Evolutionary conservation across 2,888 invertebrate genomes (phyloP), one percentile per base, ranked within the genome.

Genomic region (Encarsia formosa): DNA sequence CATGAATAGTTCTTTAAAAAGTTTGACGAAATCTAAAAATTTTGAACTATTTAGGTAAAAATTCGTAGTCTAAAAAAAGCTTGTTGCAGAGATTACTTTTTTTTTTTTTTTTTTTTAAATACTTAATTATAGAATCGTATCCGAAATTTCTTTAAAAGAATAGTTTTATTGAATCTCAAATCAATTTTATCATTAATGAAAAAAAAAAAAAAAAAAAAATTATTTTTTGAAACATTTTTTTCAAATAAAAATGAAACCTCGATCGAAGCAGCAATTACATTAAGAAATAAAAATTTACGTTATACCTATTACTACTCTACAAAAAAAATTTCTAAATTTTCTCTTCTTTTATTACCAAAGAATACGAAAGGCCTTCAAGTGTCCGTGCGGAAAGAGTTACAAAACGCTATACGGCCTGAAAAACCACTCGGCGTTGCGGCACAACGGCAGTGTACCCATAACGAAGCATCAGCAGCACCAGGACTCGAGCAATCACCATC

Each of bases 381-480:
- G 90, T 74, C 84, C 85, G 70, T 91, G 91, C 78, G 88, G 88
- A 65, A 91, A 90, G 79, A 87, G 84, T 72, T 91, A 91, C 78
- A 88, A 87, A 77, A 88, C 88, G 58, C 80, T 84, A 43, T 86
- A 86, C 74, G 88, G 88, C 52, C 78, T 91, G 66, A 87, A 86
- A 69, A 84, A 81, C 65, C 90, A 91, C 72, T 81, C 84, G 49
- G 64, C 75, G 29, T 62, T 72, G n/a, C 75, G 73, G 59, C 77
- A 77, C 64, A 66, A 64, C 41, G 65, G 49, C 13, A 23, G 32
- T 4, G 49, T 49, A 11, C 34, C 53, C 4, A 55, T 54, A 23
- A 2, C 40, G 13, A 46, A 9, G n/a, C 35, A 32, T 20, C 42
- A 29, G 29, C 19, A 35, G 19, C 52, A 32, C 29, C 50, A n/a